Evolutionary conservation across 2,113 vertebrate genomes (phyloP), one percentile per base, ranked within the genome.

Genomic region (Malurus melanocephalus): DNA sequence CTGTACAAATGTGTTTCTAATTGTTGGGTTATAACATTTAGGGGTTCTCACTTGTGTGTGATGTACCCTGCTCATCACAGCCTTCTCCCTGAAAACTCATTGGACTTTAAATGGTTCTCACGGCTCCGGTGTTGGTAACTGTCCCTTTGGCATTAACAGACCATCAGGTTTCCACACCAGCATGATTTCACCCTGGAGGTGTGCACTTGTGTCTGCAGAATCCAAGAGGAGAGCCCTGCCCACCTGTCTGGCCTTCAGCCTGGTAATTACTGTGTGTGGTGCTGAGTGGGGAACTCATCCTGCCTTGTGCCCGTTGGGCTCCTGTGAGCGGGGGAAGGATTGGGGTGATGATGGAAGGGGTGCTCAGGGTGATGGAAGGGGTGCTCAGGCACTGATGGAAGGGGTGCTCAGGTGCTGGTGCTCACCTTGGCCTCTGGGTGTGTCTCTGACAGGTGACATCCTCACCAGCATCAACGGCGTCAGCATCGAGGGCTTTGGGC

Each of bases 211-310:
- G 94, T 99, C 74, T 97, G 97, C 96, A 98, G 94, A 60, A 96
- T 99, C 61, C 96, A 98, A 6, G 98, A 98, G 59, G 97, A 97
- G 72, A 98, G 99, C 49, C 97, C 98, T 9, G 99, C 99, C 38
- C 97, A 98, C 48, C 96, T 81, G 7, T 98, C 99, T 10, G 98
- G 99, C 56, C 96, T 99, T n/a, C 98, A 98, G 60, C 56, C 93
- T 10, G 99, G 99, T 99, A 96, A 98, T 22, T 88, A 2, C 7
- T 15, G 2, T 51, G 73, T 1, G 11, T 7, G 27, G 80, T 77
- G 59, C 65, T 46, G 62, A 21, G 3, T 10, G 80, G 72, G 43
- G 57, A 57, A 23, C 52, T 68, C 61, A 2, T 3, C 49, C 64
- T 49, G 52, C 67, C 33, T 22, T 45, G 12, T 38, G n/a, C 48